Evolutionary conservation across 2,888 invertebrate species (phyloP), one percentile per base, ranked within the genome.

Genomic region (Pachliopta kotzebuea): DNA sequence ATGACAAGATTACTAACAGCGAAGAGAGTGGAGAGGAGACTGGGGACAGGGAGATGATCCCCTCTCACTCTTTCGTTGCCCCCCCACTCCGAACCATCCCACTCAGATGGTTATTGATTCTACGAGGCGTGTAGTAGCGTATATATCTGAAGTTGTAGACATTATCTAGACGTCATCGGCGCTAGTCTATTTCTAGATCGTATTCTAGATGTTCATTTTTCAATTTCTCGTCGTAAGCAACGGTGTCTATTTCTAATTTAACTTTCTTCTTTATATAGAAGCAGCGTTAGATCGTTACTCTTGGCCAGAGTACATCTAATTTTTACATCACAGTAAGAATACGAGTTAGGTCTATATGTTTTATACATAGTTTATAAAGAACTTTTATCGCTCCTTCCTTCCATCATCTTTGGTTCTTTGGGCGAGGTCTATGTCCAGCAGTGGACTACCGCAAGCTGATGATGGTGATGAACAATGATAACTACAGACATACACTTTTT

Each of bases 91-190:
- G 55, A 29, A 45, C 24, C 55, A 45, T 26, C 42, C 55, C 55
- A 31, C 42, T 56, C 56, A 42, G 55, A 60, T 50, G 37, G 49
- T 20, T 65, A 65, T 65, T 45, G 65, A 65, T 60, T 65, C 60
- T 53, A 65, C 65, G 53, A 56, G 53, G 20, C 17, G 4, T 26
- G 56, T 60, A 64, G 37, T 58, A 29, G 7, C 37, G n/a, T 60
- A 57, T 18, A 23, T 17, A 52, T 45, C 56, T 42, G 21, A 23
- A 37, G 42, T 56, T 42, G 21, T 45, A 24, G 24, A 21, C 21
- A 18, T 4, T 24, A 49, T 57, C 21, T 42, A 42, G 11, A 20
- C 24, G 45, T 20, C 57, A 45, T n/a, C 26, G 9, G 20, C 56
- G 31, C 20, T 52, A 20, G 52, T 24, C 42, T 62, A 62, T 56